Evolutionary conservation across 1,140 invertebrate genomes (phyloP).

Genomic region (Pogonognathellus flavescens): DNA sequence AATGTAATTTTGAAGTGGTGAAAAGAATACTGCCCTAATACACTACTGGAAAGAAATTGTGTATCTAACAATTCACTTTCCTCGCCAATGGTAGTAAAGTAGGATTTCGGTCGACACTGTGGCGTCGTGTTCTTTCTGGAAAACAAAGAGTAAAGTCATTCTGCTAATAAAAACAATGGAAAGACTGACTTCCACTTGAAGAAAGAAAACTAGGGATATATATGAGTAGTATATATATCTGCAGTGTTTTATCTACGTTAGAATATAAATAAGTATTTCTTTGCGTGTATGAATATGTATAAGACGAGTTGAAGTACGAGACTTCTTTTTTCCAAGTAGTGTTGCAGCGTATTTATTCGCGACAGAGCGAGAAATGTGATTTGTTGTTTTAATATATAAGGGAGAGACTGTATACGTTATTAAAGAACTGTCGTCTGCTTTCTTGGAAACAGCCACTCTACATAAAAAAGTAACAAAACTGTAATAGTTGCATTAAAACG

Average conservation of each 20-base stretch:
- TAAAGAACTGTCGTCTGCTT: background rate
- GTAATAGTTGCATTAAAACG: too few relatives aligned
- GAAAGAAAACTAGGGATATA: constrained; percentile 35
- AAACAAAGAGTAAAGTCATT: too few relatives aligned
- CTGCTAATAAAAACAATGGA: too few relatives aligned
- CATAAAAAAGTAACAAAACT: background rate
- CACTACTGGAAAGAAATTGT: too few relatives aligned
- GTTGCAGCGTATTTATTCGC: background rate
- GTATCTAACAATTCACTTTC: too few relatives aligned
- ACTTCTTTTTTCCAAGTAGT: background rate
- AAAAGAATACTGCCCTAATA: too few relatives aligned
- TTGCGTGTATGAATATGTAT: constrained; percentile 48
- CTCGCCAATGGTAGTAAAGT: constrained; percentile 33
- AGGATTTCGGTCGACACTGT: constrained; percentile 40
- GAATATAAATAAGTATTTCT: constrained; percentile 36
- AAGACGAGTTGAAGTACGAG: background rate
- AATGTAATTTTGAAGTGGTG: too few relatives aligned
- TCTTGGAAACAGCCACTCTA: background rate
- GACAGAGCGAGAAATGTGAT: constrained; percentile 43
- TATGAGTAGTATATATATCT: background rate
- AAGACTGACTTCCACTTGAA: background rate
- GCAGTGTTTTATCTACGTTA: background rate
- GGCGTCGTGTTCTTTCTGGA: constrained; percentile 15
- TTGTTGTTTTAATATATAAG: constrained; percentile 26
- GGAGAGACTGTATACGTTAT: constrained; percentile 16